Evolutionary conservation across 23 tunicate genomes (phyloP).

Genomic region (Styela plicata): DNA sequence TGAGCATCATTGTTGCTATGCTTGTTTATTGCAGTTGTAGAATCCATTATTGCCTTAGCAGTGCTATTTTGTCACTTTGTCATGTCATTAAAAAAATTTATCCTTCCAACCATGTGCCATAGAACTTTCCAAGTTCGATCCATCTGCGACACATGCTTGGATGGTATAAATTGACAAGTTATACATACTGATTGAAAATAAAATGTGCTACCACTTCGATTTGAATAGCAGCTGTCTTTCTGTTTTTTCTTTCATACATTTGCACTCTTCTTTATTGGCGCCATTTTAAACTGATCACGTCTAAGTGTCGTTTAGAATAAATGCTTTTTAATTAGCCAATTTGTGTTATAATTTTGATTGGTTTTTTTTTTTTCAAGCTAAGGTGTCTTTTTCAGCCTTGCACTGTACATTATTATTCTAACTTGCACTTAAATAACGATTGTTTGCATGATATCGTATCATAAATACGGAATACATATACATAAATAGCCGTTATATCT

Average conservation of each 20-base stretch:
- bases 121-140: too few relatives aligned
- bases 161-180: too few relatives aligned
- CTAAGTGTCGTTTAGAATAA: neutral
- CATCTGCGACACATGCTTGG: too few relatives aligned
- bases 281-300: neutral
- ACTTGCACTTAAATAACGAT: neutral
- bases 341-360: neutral
- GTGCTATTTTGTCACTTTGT: neutral
- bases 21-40: neutral
- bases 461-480: neutral
- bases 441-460: neutral
- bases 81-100: too few relatives aligned
- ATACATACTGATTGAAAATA: too few relatives aligned
- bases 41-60: neutral
- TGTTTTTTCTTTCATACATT: neutral
- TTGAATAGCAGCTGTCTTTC: neutral
- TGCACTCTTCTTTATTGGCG: neutral
- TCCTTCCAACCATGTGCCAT: too few relatives aligned
- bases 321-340: neutral
- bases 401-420: neutral
- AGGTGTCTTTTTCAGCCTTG: neutral
- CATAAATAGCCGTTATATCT: too few relatives aligned
- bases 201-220: neutral
- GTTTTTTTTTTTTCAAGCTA: neutral
- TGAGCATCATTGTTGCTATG: too few relatives aligned